A percentile compares a stretch with the other conserved stretches of the same genome.
These are phyloP conservation scores for Lepidochrysops patricia DNA, from an alignment of 2,888 invertebrate species.

Conservation along the genomic window DNA sequence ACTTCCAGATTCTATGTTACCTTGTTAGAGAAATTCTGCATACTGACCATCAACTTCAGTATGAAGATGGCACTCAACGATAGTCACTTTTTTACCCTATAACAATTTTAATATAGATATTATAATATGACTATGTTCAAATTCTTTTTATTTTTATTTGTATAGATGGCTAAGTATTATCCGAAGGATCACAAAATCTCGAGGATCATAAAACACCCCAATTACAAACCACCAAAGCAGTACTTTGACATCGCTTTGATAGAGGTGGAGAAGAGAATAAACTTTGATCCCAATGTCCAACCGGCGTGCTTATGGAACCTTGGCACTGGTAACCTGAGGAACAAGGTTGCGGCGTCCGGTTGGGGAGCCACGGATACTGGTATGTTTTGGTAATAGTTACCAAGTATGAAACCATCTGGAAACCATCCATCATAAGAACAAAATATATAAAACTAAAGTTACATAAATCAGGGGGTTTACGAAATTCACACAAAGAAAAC, in stretches of 20 bases:
- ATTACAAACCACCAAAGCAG: constrained; percentile 27
- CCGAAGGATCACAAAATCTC: constrained; percentile 19
- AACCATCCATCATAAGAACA: too few species aligned
- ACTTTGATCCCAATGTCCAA: constrained; percentile 22
- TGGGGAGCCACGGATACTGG: constrained; percentile 17
- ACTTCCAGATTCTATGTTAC: too few species aligned
- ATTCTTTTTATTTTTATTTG: not conserved
- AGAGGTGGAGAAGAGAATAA: constrained; percentile 23
- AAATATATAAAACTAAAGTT: too few species aligned
- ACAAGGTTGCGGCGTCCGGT: constrained; percentile 25
- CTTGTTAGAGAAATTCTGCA: too few species aligned
- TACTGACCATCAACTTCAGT: too few species aligned
- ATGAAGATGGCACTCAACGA: too few species aligned
- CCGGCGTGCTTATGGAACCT: constrained; percentile 29
- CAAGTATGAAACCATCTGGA: too few species aligned
- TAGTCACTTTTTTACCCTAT: too few species aligned
- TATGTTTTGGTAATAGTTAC: too few species aligned
- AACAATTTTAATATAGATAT: not conserved
- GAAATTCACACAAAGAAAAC: too few species aligned
- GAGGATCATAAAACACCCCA: constrained; percentile 28
- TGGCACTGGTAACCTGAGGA: constrained; percentile 18
- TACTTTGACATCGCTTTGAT: constrained; percentile 29
- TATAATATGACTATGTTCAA: not conserved
- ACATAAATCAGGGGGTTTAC: too few species aligned
- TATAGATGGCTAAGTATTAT: not conserved